Evolutionary conservation across 2,797 vertebrate species (phyloP).

Genomic region (Sphenodon punctatus): DNA sequence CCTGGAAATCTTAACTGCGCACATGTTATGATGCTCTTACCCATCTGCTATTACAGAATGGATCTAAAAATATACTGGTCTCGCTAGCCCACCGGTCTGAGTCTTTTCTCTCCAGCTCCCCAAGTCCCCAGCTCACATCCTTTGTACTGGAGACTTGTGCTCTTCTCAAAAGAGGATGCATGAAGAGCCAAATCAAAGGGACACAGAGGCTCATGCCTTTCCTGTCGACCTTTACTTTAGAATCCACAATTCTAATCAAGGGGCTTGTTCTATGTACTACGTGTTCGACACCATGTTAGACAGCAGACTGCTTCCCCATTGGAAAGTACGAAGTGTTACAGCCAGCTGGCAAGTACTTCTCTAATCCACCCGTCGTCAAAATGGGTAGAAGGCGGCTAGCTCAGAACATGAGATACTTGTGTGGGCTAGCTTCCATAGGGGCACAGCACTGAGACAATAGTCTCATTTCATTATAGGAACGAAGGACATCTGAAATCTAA

Average conservation of each 20-base stretch:
- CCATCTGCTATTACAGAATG: not conserved
- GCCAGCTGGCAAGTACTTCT: not conserved
- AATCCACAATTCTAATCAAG: not conserved
- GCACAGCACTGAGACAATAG: not conserved
- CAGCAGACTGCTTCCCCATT: not conserved
- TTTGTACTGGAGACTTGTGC: not conserved
- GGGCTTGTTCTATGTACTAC: not conserved
- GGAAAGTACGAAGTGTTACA: not conserved
- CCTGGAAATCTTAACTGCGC: not conserved
- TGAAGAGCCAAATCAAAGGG: no score
- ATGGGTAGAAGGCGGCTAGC: not conserved
- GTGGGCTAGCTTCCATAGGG: not conserved
- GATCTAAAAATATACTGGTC: not conserved
- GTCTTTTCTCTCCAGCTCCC: not conserved
- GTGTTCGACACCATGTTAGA: not conserved
- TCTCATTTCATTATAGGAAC: no score
- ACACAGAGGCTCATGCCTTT: not conserved
- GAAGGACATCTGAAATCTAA: no score
- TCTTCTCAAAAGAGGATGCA: no score
- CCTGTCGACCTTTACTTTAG: not conserved
- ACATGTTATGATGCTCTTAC: not conserved
- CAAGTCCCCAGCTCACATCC: not conserved
- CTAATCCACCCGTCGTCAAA: not conserved
- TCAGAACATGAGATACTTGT: not conserved
- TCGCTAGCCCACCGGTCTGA: not conserved